Base-by-base conservation (phyloP, 1,140 invertebrate species). In the Scaptomyza montana region DNA sequence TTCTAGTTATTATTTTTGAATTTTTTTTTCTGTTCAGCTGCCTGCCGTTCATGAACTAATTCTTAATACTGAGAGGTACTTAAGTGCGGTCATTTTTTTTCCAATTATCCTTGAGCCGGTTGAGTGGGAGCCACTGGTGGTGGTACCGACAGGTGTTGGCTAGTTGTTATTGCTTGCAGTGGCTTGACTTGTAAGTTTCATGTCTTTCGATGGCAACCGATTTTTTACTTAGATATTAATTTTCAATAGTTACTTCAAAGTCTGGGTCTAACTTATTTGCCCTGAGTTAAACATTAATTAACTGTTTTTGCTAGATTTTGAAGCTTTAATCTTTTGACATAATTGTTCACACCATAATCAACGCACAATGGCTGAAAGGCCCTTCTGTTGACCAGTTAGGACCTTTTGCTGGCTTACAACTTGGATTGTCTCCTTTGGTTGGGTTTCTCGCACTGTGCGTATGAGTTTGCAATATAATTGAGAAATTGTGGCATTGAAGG, bases 401-500 rank as follows among this genome's bases (percentile, higher is more conserved):
- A 43, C 39, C 2, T 43, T 43, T 36, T 8, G 33, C 33, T 36
- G 33, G 39, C 39, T n/a, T 43, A n/a, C 39, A 5, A 45, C 45
- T 57, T 43, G n/a, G 21, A 57, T 57, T 46, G 2, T 28, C 2
- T 8, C 8, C 9, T 7, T 36, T 7, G n/a, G n/a, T 43, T n/a
- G 4, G 10, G 39, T 7, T 41, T 41, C n/a, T 41, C 39, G 3
- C 39, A 41, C n/a, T 43, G 12, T 43, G 39, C 39, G 49, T 25
- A 53, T 49, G 49, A 46, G 50, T 51, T 63, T 63, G 60, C 60
- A 63, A 63, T 49, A 53, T 63, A 63, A 63, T 63, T 63, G 60
- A 63, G 60, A 53, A 63, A 53, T 41, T 53, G 60, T 63, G 60
- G 49, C 49, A 53, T 25, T 53, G 47, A 16, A 36, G 36, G 45